Evolutionary conservation across 2,797 vertebrate genomes (phyloP).

Genomic region (Picus viridis): DNA sequence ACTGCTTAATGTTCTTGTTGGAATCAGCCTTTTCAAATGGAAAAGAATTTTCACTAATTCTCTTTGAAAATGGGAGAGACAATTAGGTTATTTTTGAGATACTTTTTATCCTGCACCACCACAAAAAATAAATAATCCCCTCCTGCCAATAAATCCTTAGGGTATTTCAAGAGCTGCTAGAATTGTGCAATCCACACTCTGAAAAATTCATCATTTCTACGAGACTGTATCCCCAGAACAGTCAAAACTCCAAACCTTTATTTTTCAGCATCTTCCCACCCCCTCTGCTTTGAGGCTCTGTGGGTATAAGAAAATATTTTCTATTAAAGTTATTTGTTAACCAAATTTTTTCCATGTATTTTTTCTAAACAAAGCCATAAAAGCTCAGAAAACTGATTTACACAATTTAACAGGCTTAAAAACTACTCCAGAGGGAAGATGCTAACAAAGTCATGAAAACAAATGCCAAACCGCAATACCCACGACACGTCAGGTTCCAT

Average conservation of each 20-base stretch:
- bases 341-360: not conserved
- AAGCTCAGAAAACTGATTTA: not conserved
- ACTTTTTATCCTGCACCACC: not conserved
- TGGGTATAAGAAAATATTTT: not conserved
- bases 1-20: not conserved
- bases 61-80: not conserved
- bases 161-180: not conserved
- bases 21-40: constrained; percentile 2
- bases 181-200: not conserved
- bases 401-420: not conserved
- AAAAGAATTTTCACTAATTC: not conserved
- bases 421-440: not conserved
- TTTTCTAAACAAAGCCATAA: not conserved
- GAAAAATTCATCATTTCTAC: not conserved
- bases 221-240: not conserved
- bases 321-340: not conserved
- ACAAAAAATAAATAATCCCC: not conserved
- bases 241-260: not conserved
- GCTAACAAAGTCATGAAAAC: not conserved
- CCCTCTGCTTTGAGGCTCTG: not conserved
- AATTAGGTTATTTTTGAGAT: not conserved
- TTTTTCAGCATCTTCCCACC: accelerated
- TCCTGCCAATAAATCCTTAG: not conserved
- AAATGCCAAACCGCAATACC: not conserved
- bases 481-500: not conserved